phyloP scores from a whole-genome alignment of 2,113 vertebrate genomes.

The Illadopsis cleaveri region DNA sequence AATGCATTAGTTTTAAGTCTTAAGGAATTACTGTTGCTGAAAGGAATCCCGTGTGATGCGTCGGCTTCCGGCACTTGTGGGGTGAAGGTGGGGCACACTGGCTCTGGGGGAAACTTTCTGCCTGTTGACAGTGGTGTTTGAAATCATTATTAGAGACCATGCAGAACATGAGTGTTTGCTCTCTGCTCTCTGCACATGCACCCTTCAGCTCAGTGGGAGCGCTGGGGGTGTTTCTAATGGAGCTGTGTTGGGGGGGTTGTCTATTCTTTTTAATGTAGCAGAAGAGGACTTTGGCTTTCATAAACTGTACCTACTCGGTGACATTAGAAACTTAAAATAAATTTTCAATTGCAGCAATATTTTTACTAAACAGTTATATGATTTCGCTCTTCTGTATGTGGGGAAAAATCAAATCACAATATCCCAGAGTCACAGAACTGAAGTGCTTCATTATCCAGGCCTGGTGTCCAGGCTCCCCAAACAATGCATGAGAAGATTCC shows the following conservation, averaged over 20 bases:
- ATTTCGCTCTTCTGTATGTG: not conserved
- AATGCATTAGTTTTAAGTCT: conserved; percentile 40
- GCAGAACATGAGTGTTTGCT: not conserved
- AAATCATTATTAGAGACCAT: not conserved
- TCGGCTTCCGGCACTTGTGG: not conserved
- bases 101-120: not conserved
- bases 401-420: not conserved
- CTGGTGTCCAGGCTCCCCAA: not conserved
- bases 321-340: conserved; percentile 64
- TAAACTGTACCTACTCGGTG: conserved; percentile 54
- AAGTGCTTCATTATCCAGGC: not conserved
- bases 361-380: conserved; percentile 20
- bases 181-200: not conserved
- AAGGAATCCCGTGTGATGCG: not conserved
- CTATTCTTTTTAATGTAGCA: conserved; percentile 59
- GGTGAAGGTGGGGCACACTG: not conserved
- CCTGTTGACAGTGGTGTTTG: not conserved
- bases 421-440: not conserved
- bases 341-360: conserved; percentile 48
- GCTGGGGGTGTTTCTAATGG: conserved; percentile 16
- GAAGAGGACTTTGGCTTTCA: conserved; percentile 52
- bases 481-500: not conserved
- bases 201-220: not conserved
- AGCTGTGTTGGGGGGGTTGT: not conserved
- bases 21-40: conserved; percentile 45